These are phyloP conservation scores for Dysmachus trigonus DNA, from an alignment of 2,888 invertebrate genomes.

Conservation along the genomic window DNA sequence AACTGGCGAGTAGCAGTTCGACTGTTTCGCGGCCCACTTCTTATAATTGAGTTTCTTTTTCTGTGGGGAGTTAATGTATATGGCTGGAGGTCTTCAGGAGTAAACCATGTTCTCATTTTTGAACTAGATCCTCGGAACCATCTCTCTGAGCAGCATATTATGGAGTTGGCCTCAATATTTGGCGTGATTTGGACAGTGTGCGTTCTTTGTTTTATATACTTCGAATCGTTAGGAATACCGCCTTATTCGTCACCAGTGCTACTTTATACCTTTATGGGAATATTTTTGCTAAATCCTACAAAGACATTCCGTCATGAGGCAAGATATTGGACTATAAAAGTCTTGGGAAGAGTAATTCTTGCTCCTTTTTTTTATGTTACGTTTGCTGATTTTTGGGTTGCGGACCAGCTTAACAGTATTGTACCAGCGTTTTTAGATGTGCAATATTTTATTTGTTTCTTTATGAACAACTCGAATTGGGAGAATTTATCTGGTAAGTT, in stretches of 20 bases:
- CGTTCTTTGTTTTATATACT: conserved; percentile 75
- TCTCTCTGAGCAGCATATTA: conserved; percentile 77
- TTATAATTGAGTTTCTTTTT: conserved; percentile 79
- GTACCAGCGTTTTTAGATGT: conserved; percentile 80
- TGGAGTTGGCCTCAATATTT: conserved; percentile 80
- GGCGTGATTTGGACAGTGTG: conserved; percentile 78
- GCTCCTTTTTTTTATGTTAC: conserved; percentile 82
- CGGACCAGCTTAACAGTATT: conserved; percentile 83
- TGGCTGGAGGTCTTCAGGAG: conserved; percentile 83
- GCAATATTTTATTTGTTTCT: conserved; percentile 82
- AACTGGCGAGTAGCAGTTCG: conserved; percentile 77
- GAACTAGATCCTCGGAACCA: conserved; percentile 83
- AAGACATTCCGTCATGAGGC: conserved; percentile 79
- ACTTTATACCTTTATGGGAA: conserved; percentile 72
- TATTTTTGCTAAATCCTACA: conserved; percentile 80
- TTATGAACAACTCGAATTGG: conserved; percentile 71
- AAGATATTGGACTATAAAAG: conserved; percentile 74
- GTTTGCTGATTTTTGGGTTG: conserved; percentile 88
- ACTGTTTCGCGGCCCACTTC: conserved; percentile 81
- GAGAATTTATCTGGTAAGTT: conserved; percentile 62
- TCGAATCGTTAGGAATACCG: conserved; percentile 73
- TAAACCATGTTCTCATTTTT: conserved; percentile 85
- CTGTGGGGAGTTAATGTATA: conserved; percentile 83
- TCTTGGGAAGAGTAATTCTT: conserved; percentile 71
- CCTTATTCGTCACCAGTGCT: conserved; percentile 80